A percentile compares a stretch with the other conserved stretches of the same genome.
Evolutionary conservation across 2,113 vertebrate genomes (phyloP).

Genomic region (Neomonachus schauinslandi): DNA sequence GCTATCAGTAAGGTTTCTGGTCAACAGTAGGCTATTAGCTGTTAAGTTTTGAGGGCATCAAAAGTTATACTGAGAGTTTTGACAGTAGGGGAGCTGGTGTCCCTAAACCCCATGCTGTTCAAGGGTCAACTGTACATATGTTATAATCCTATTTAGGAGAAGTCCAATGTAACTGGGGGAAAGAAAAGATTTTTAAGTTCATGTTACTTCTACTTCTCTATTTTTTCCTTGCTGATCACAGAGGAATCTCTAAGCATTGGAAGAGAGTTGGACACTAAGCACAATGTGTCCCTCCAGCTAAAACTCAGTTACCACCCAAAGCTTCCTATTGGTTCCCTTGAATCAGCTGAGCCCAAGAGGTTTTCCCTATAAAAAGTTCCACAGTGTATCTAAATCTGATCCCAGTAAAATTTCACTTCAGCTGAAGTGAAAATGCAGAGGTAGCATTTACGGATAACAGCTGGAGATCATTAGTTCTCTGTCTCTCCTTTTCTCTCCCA

Average conservation of each 20-base stretch:
- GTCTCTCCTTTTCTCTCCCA: constrained; percentile 82
- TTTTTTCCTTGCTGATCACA: neutral
- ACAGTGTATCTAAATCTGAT: constrained; percentile 82
- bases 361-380: constrained; percentile 68
- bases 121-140: neutral
- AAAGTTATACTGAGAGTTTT: neutral
- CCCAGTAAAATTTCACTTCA: constrained; percentile 78
- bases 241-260: neutral
- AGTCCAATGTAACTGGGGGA: neutral
- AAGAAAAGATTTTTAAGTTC: neutral
- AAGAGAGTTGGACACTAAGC: constrained; percentile 25
- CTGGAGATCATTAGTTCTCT: constrained; percentile 89
- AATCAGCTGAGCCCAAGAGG: constrained; percentile 78
- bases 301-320: constrained; percentile 47
- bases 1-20: neutral
- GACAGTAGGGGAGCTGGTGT: neutral
- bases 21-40: neutral
- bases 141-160: neutral
- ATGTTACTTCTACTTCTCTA: neutral
- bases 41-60: neutral
- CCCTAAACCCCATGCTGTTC: neutral
- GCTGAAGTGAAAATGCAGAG: constrained; percentile 86
- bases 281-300: neutral
- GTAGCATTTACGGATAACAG: constrained; percentile 87
- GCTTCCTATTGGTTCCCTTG: constrained; percentile 64